Conservation (phyloP, 2,888 invertebrate genomes). For the Ommatoiulus sabulosus region DNA sequence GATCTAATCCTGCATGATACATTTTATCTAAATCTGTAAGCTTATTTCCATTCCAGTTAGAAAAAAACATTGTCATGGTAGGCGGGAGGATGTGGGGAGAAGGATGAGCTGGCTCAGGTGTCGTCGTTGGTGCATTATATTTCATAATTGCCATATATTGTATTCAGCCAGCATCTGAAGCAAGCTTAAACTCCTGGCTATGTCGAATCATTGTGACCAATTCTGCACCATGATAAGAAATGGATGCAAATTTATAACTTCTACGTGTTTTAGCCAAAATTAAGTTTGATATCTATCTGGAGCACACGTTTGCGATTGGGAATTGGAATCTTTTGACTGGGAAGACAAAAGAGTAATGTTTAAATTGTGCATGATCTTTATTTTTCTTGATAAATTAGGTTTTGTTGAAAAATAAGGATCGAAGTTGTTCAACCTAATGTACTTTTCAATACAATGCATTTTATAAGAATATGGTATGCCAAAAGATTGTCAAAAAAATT, state of each 20-base stretch:
- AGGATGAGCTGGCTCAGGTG: background rate
- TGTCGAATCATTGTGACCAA: background rate
- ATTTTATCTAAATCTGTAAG: slow-evolving; percentile 26
- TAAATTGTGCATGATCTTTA: too few relatives aligned
- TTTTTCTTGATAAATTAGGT: too few relatives aligned
- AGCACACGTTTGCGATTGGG: too few relatives aligned
- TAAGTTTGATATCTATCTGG: too few relatives aligned
- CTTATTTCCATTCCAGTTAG: background rate
- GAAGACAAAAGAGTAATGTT: too few relatives aligned
- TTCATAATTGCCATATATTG: background rate
- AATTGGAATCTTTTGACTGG: too few relatives aligned
- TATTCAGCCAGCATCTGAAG: background rate
- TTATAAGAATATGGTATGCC: too few relatives aligned
- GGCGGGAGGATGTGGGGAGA: background rate
- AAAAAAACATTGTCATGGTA: background rate
- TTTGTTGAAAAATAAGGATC: too few relatives aligned
- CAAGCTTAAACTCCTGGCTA: background rate
- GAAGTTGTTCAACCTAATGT: too few relatives aligned
- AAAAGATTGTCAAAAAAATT: too few relatives aligned
- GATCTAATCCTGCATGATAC: background rate
- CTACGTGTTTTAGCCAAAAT: too few relatives aligned
- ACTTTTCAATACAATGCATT: too few relatives aligned
- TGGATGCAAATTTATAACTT: background rate
- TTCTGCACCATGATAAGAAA: background rate
- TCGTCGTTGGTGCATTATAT: background rate